Conservation (phyloP, 2,888 invertebrate genomes). For the Nemapogon koenigi region DNA sequence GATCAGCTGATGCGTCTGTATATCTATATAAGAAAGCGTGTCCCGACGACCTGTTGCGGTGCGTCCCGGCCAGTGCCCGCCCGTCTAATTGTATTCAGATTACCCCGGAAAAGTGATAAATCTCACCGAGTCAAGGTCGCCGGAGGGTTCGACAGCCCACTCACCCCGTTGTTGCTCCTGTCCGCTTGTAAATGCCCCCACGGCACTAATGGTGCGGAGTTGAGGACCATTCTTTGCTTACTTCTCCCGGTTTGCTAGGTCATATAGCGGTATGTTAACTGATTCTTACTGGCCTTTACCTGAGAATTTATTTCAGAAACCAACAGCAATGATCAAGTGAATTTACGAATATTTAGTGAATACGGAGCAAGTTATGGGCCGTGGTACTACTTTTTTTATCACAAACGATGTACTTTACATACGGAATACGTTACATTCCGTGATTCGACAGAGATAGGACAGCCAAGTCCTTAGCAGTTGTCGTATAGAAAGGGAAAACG, state of each 20-base stretch:
- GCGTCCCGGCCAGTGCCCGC: conserved; percentile 33
- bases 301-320: no score
- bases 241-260: conserved; percentile 37
- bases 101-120: conserved; percentile 58
- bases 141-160: conserved; percentile 58
- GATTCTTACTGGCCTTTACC: no score
- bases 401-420: no score
- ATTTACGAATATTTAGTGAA: no score
- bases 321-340: no score
- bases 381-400: no score
- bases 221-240: conserved; percentile 56
- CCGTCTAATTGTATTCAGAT: conserved; percentile 60
- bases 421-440: no score
- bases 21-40: no score
- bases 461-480: no score
- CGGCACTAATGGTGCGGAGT: conserved; percentile 52
- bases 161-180: conserved; percentile 40
- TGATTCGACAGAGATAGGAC: no score
- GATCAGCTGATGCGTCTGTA: no score
- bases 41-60: conserved; percentile 43
- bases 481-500: conserved; percentile 25
- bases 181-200: conserved; percentile 35
- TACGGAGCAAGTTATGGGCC: no score
- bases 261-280: conserved; percentile 14
- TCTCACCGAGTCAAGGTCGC: conserved; percentile 56